Percentiles rank a stretch among this genome's conserved stretches.
phyloP scores from a whole-genome alignment of 2,888 invertebrate species.

The Protonemura montana region DNA sequence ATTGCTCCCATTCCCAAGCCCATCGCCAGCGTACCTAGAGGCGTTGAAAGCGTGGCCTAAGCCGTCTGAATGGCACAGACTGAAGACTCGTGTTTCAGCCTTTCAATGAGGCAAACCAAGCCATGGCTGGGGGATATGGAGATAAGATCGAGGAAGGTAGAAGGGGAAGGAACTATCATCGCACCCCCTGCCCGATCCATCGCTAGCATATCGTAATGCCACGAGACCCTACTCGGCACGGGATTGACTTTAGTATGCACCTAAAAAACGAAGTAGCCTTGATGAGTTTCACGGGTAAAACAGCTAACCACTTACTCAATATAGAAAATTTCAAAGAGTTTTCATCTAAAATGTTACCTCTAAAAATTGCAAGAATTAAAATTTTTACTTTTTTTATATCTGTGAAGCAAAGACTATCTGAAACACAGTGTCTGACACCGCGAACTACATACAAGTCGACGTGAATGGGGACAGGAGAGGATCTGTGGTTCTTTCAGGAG shows the following conservation, averaged over 20 bases:
- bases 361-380: no score
- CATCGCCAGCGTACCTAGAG: conserved; percentile 40
- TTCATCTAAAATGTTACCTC: no score
- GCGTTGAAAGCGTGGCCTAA: conserved; percentile 53
- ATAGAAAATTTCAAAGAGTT: background rate
- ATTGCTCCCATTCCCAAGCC: background rate
- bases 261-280: background rate
- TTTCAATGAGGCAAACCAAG: conserved; percentile 36
- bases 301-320: background rate
- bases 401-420: no score
- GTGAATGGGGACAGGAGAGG: background rate
- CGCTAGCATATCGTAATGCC: background rate
- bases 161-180: background rate
- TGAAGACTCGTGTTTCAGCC: conserved; percentile 47
- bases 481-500: background rate
- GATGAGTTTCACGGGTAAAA: background rate
- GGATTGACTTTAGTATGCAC: background rate
- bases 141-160: conserved; percentile 17
- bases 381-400: no score
- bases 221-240: background rate
- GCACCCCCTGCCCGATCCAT: background rate
- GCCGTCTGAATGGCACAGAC: conserved; percentile 51
- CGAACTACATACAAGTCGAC: background rate
- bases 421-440: no score
- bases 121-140: conserved; percentile 9